Percentiles rank a stretch among this genome's conserved stretches.
These are phyloP conservation scores for Aphaenogaster rudis DNA, from an alignment of 1,140 invertebrate species.

Conservation along the genomic window DNA sequence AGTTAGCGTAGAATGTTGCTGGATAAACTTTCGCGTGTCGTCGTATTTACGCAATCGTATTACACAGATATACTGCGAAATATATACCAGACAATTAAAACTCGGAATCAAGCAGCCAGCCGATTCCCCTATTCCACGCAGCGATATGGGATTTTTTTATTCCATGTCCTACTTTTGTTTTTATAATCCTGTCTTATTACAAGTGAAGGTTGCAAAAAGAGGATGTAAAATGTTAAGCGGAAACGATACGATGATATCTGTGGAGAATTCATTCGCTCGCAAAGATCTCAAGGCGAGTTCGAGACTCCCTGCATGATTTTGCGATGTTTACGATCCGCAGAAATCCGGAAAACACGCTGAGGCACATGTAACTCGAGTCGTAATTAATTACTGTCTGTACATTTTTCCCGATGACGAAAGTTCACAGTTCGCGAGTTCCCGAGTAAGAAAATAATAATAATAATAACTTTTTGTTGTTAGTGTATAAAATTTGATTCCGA, in stretches of 20 bases:
- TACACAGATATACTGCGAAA: slow-evolving; percentile 17
- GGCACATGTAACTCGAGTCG: background rate
- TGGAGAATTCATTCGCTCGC: background rate
- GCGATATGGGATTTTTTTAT: background rate
- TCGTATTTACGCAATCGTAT: slow-evolving; percentile 1
- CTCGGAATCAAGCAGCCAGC: background rate
- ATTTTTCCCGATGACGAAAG: background rate
- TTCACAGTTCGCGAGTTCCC: background rate
- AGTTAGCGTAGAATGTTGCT: background rate
- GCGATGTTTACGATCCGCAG: background rate
- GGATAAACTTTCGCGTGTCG: background rate
- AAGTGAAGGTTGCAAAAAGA: background rate
- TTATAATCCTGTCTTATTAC: background rate
- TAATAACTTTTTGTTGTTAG: background rate
- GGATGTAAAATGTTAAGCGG: background rate
- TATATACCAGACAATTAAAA: background rate
- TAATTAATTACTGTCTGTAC: background rate
- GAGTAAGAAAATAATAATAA: slow-evolving; percentile 9
- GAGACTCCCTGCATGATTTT: background rate
- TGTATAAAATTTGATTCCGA: background rate
- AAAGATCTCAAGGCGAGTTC: background rate
- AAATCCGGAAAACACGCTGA: background rate
- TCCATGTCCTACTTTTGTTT: background rate
- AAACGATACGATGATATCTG: background rate
- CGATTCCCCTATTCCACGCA: background rate